A percentile compares a stretch with the other conserved stretches of the same genome.
These are phyloP conservation scores for Magallana nippona DNA, from an alignment of 2,888 invertebrate genomes.

Conservation along the genomic window DNA sequence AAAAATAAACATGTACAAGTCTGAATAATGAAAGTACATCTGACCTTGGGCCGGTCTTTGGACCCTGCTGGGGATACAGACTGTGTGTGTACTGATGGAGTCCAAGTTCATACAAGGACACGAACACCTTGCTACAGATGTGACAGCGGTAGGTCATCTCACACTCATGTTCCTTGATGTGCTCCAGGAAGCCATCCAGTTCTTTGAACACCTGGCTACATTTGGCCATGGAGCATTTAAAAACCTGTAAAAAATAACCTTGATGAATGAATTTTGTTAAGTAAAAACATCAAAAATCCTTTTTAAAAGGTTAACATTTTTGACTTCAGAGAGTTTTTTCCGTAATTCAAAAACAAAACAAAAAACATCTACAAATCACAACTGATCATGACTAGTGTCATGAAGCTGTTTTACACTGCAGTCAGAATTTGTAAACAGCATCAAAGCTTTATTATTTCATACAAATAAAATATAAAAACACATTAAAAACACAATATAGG, in stretches of 20 bases:
- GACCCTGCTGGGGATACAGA: slow-evolving; percentile 79
- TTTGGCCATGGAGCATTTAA: slow-evolving; percentile 85
- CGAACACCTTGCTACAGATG: slow-evolving; percentile 83
- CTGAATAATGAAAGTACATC: slow-evolving; percentile 14
- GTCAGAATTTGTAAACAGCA: no score
- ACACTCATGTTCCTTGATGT: slow-evolving; percentile 82
- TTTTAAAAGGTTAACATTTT: no score
- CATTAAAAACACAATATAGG: no score
- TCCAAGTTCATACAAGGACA: slow-evolving; percentile 84
- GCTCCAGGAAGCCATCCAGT: slow-evolving; percentile 84
- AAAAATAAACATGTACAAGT: not conserved
- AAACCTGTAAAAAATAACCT: slow-evolving; percentile 78
- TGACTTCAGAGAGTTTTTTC: no score
- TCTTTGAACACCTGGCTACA: slow-evolving; percentile 84
- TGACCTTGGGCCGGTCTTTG: slow-evolving; percentile 80
- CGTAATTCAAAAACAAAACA: no score
- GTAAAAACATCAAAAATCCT: no score
- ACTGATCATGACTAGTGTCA: no score
- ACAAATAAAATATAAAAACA: no score
- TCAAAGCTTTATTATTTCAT: no score
- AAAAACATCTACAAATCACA: no score
- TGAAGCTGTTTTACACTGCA: no score
- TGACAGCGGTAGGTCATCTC: slow-evolving; percentile 85
- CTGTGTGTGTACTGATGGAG: slow-evolving; percentile 84
- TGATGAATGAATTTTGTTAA: no score